Conservation (phyloP, 2,888 invertebrate species). For the Prosapia bicincta region DNA sequence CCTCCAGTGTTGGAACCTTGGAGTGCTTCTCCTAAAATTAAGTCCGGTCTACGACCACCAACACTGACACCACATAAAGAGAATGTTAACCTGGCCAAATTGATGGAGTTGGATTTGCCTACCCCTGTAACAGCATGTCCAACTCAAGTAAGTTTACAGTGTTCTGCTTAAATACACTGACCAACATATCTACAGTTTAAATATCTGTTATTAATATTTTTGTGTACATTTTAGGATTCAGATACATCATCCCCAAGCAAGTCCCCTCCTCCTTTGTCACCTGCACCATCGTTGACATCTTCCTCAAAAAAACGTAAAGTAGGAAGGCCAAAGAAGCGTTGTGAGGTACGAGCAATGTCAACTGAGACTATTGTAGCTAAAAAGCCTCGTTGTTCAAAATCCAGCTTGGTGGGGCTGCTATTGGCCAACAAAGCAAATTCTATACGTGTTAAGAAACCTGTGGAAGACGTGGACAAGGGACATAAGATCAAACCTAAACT, state of each 20-base stretch:
- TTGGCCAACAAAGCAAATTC: conserved; percentile 53
- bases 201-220: conserved; percentile 2
- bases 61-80: conserved; percentile 36
- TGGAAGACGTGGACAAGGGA: conserved; percentile 7
- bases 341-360: conserved; percentile 42
- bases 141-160: neutral
- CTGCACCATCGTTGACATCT: conserved; percentile 28
- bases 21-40: conserved; percentile 28
- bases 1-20: conserved; percentile 39
- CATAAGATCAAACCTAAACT: conserved; percentile 66
- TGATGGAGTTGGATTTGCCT: neutral
- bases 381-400: conserved; percentile 56
- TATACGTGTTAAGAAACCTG: neutral
- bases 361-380: conserved; percentile 82
- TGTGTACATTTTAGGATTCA: conserved; percentile 28
- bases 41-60: conserved; percentile 30
- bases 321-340: conserved; percentile 72
- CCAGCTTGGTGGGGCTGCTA: conserved; percentile 29
- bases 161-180: too few relatives aligned
- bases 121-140: neutral
- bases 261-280: conserved; percentile 31
- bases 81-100: neutral
- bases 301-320: conserved; percentile 75
- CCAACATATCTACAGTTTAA: too few relatives aligned
- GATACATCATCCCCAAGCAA: conserved; percentile 19